Percentiles rank a stretch among this genome's conserved stretches.
Conservation (phyloP, 2,888 invertebrate genomes). For the Nineta flava region DNA sequence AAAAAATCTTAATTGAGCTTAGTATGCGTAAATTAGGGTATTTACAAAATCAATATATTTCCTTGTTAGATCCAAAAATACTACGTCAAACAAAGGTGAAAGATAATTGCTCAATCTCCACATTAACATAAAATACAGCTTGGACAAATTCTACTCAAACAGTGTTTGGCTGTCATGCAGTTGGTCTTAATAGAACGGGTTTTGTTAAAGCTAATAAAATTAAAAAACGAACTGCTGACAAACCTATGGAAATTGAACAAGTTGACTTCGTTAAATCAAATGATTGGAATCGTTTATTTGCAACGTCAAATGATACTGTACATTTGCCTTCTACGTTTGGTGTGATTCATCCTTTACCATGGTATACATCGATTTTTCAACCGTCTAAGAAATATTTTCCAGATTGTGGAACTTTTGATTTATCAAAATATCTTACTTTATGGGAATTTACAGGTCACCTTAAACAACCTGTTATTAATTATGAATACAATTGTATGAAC, state of each 20-base stretch:
- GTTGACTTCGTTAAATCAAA: background rate
- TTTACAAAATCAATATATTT: too few species aligned
- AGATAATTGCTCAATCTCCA: too few species aligned
- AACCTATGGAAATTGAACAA: background rate
- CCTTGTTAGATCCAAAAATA: too few species aligned
- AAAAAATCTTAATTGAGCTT: too few species aligned
- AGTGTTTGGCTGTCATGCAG: background rate
- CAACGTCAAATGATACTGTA: background rate
- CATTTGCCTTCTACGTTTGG: background rate
- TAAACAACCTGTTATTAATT: background rate
- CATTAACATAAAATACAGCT: background rate
- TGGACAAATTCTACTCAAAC: background rate
- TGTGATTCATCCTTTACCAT: background rate
- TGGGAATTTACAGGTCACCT: background rate
- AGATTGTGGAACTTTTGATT: background rate
- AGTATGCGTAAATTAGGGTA: too few species aligned
- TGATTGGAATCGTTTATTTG: background rate
- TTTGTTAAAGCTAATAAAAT: background rate
- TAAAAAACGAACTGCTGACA: background rate
- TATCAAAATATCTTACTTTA: background rate
- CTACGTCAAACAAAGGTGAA: too few species aligned
- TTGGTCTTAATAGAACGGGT: background rate
- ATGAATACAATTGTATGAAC: background rate
- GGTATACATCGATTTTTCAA: background rate
- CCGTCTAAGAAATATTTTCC: background rate